Percentiles rank a stretch among this genome's conserved stretches.
phyloP scores from a whole-genome alignment of 1,140 invertebrate species.

The Drosophila takahashii region DNA sequence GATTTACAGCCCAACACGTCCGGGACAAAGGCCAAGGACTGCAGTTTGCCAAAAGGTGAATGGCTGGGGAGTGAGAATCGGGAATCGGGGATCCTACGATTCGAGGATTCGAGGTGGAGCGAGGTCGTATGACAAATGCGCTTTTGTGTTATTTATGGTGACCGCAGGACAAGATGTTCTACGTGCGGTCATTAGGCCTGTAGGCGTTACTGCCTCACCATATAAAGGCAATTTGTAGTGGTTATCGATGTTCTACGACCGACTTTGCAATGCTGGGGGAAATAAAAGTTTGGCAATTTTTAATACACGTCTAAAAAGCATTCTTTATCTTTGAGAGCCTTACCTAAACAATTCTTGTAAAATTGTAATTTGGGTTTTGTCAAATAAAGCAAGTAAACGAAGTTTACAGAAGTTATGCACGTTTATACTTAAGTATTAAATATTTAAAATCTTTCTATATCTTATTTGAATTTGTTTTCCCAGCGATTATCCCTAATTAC shows the following conservation, averaged over 20 bases:
- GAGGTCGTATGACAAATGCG: constrained; percentile 77
- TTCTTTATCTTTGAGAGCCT: not conserved
- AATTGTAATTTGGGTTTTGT: too few species aligned
- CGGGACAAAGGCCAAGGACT: constrained; percentile 60
- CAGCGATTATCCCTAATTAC: constrained; percentile 74
- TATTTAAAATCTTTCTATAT: constrained; percentile 15
- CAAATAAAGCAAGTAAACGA: not conserved
- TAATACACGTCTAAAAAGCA: not conserved
- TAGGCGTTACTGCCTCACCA: constrained; percentile 23
- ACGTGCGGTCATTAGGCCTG: constrained; percentile 74
- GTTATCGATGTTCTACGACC: constrained; percentile 10
- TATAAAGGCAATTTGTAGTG: constrained; percentile 28
- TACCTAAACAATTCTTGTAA: not conserved
- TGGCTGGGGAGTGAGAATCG: constrained; percentile 4
- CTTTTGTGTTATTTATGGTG: constrained; percentile 75
- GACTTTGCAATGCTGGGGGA: not conserved
- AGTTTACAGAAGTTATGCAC: not conserved
- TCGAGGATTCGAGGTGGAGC: constrained; percentile 8
- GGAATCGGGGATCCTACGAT: not conserved
- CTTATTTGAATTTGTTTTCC: constrained; percentile 12
- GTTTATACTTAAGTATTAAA: not conserved
- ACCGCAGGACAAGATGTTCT: constrained; percentile 76
- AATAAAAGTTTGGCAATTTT: not conserved
- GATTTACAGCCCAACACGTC: constrained; percentile 77
- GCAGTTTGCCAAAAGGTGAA: constrained; percentile 56